A percentile compares a stretch with the other conserved stretches of the same genome.
Evolutionary conservation across 2,888 invertebrate genomes (phyloP).

Genomic region (Nephrotoma flavescens): DNA sequence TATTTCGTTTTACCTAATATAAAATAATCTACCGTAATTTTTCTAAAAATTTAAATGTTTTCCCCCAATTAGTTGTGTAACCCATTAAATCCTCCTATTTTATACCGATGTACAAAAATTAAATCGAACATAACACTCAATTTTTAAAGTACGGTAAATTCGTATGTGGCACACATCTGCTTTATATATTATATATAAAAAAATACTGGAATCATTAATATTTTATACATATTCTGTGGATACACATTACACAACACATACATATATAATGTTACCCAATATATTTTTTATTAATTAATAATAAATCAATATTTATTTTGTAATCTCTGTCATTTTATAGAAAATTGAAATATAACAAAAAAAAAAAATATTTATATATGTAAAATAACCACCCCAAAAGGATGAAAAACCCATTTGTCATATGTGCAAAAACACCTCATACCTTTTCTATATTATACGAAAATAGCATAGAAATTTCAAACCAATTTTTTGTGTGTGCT

Average conservation of each 20-base stretch:
- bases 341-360: not conserved
- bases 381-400: not conserved
- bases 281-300: not conserved
- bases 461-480: not conserved
- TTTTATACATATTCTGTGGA: not conserved
- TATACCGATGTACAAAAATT: not conserved
- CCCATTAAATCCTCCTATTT: not conserved
- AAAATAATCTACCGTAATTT: not conserved
- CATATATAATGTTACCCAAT: not conserved
- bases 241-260: not conserved
- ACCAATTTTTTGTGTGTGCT: not conserved
- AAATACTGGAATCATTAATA: not conserved
- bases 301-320: not conserved
- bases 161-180: not conserved
- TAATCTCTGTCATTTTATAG: not conserved
- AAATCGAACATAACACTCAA: not conserved
- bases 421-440: not conserved
- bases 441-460: not conserved
- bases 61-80: not conserved
- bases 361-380: not conserved
- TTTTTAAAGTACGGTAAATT: not conserved
- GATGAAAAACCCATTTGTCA: not conserved
- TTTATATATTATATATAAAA: not conserved
- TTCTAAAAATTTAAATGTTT: not conserved
- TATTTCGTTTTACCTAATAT: not conserved